A percentile compares a stretch with the other conserved stretches of the same genome.
These are phyloP conservation scores for Nymphalis polychloros DNA, from an alignment of 2,888 invertebrate genomes.

Conservation along the genomic window DNA sequence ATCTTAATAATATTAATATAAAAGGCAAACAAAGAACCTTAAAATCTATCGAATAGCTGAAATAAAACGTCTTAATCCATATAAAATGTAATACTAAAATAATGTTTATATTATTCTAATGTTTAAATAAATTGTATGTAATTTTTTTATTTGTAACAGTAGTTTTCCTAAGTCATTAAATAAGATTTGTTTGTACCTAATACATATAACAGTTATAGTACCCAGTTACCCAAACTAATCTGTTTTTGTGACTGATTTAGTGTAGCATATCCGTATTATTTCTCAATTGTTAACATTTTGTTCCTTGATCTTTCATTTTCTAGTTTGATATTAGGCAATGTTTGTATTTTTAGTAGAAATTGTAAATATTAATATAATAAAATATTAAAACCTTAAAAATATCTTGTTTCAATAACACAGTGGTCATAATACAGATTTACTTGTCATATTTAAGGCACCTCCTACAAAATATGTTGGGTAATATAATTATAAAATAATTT, in stretches of 20 bases:
- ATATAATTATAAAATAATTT: too few species aligned
- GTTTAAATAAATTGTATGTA: neutral
- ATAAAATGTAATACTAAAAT: too few species aligned
- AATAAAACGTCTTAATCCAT: too few species aligned
- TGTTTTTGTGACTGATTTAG: slow-evolving; percentile 22
- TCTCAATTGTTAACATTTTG: slow-evolving; percentile 20
- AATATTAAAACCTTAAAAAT: slow-evolving; percentile 15
- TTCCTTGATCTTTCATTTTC: slow-evolving; percentile 17
- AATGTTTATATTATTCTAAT: too few species aligned
- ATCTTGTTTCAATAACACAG: neutral
- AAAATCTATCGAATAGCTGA: too few species aligned
- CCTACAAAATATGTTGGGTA: too few species aligned
- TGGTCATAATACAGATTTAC: too few species aligned
- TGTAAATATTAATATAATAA: slow-evolving; percentile 30
- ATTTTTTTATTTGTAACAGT: slow-evolving; percentile 15
- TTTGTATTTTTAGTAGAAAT: slow-evolving; percentile 20
- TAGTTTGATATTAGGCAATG: slow-evolving; percentile 19
- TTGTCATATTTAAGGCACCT: too few species aligned
- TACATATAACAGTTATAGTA: slow-evolving; percentile 1
- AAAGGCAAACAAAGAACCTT: too few species aligned
- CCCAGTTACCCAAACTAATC: slow-evolving; percentile 22
- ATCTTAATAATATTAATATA: too few species aligned
- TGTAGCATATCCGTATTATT: slow-evolving; percentile 7
- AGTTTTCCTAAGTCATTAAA: slow-evolving; percentile 27
- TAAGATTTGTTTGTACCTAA: slow-evolving; percentile 11